Evolutionary conservation across 2,888 invertebrate species (phyloP).

Genomic region (Helleia helle): DNA sequence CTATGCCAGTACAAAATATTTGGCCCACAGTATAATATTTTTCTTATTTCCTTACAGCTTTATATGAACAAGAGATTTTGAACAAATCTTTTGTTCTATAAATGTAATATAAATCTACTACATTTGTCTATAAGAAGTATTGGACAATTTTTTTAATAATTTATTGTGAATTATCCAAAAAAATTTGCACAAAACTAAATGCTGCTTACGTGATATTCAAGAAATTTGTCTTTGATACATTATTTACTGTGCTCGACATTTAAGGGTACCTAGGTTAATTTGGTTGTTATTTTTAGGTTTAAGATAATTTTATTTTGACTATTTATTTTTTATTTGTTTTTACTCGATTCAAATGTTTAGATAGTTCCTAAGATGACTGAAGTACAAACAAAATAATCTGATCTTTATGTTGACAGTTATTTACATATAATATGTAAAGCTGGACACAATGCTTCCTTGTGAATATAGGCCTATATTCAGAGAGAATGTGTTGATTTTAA

Average conservation of each 20-base stretch:
- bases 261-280: no score
- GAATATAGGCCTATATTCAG: conserved; percentile 63
- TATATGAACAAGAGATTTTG: not conserved
- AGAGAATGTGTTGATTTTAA: conserved; percentile 42
- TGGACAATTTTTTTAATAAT: not conserved
- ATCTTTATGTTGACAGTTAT: conserved; percentile 2
- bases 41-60: conserved; percentile 8
- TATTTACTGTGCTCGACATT: no score
- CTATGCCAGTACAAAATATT: conserved; percentile 25
- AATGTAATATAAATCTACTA: no score
- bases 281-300: no score
- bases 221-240: no score
- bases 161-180: not conserved
- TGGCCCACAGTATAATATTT: conserved; percentile 35
- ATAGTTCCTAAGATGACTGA: no score
- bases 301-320: no score
- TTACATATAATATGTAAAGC: conserved; percentile 39
- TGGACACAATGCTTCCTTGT: conserved; percentile 56
- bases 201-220: no score
- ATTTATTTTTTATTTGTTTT: not conserved
- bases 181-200: no score
- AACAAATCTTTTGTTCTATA: not conserved
- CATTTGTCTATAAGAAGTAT: no score
- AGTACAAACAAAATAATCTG: conserved; percentile 9
- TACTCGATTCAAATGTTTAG: no score